Evolutionary conservation across 2,113 vertebrate species (phyloP).

Genomic region (Eolophus roseicapilla): DNA sequence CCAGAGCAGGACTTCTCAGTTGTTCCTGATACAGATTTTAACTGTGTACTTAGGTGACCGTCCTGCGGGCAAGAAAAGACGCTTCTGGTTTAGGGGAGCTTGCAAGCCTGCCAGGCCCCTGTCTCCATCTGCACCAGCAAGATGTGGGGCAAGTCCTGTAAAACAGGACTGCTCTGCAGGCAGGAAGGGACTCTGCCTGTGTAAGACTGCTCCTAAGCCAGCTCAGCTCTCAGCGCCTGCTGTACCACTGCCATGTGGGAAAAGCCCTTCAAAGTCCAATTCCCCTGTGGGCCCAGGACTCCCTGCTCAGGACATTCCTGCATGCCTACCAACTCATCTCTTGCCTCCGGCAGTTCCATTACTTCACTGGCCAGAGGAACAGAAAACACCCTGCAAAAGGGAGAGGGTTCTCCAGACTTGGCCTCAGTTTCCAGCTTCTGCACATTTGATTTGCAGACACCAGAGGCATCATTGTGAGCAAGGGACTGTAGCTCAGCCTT

Average conservation of each 20-base stretch:
- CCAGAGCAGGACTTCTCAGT: neutral
- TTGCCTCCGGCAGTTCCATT: neutral
- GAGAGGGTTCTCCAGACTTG: slow-evolving; percentile 36
- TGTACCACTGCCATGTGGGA: neutral
- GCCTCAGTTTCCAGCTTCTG: slow-evolving; percentile 18
- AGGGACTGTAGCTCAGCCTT: neutral
- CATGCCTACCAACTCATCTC: neutral
- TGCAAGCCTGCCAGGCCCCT: slow-evolving; percentile 14
- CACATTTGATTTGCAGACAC: neutral
- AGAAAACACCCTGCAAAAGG: neutral
- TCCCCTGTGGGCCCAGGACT: neutral
- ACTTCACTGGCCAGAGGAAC: neutral
- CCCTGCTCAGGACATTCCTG: neutral
- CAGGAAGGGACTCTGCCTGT: neutral
- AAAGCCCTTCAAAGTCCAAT: neutral
- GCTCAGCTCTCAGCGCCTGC: neutral
- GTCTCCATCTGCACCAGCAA: neutral
- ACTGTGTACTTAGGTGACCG: slow-evolving; percentile 59
- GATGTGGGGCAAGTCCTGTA: neutral
- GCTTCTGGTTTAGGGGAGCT: slow-evolving; percentile 48
- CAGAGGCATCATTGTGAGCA: neutral
- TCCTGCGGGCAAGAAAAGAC: slow-evolving; percentile 43
- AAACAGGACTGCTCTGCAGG: neutral
- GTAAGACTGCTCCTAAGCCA: neutral
- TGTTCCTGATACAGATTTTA: slow-evolving; percentile 34